Percentiles rank a stretch among this genome's conserved stretches.
These are phyloP conservation scores for Xanthorhoe spadicearia DNA, from an alignment of 2,888 invertebrate genomes.

Conservation along the genomic window DNA sequence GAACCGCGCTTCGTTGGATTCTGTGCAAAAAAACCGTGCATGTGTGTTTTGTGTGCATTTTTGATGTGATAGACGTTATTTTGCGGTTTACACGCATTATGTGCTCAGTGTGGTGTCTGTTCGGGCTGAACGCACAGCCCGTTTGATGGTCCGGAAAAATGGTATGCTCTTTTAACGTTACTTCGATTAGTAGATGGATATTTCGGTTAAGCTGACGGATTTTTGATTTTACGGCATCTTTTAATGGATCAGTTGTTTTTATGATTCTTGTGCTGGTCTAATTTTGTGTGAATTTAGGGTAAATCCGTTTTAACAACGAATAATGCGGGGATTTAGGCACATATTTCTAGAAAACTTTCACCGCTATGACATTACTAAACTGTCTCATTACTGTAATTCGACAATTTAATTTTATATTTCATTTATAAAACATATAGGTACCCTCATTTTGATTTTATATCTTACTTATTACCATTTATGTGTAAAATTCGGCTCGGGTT, in stretches of 20 bases:
- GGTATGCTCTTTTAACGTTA: conserved; percentile 65
- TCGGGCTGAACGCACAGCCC: conserved; percentile 49
- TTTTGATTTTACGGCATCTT: conserved; percentile 35
- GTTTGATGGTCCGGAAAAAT: conserved; percentile 77
- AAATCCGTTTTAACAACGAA: conserved; percentile 5
- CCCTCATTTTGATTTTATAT: too few species aligned
- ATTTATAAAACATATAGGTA: too few species aligned
- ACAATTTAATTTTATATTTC: too few species aligned
- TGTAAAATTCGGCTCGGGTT: too few species aligned
- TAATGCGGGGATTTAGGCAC: conserved; percentile 4
- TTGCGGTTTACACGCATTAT: conserved; percentile 62
- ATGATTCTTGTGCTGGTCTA: background rate
- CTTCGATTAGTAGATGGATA: conserved; percentile 58
- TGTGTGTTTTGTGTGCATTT: conserved; percentile 65
- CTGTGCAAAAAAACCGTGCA: conserved; percentile 58
- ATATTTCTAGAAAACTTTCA: background rate
- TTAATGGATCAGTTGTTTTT: background rate
- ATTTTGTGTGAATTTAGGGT: background rate
- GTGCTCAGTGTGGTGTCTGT: conserved; percentile 66
- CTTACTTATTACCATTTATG: too few species aligned
- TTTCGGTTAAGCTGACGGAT: conserved; percentile 47
- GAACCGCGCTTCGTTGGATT: conserved; percentile 44
- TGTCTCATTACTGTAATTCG: too few species aligned
- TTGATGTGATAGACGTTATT: conserved; percentile 52
- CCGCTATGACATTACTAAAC: background rate